Evolutionary conservation across 2,797 vertebrate genomes (phyloP), one percentile per base, ranked within the genome.

Genomic region (Liasis olivaceus): DNA sequence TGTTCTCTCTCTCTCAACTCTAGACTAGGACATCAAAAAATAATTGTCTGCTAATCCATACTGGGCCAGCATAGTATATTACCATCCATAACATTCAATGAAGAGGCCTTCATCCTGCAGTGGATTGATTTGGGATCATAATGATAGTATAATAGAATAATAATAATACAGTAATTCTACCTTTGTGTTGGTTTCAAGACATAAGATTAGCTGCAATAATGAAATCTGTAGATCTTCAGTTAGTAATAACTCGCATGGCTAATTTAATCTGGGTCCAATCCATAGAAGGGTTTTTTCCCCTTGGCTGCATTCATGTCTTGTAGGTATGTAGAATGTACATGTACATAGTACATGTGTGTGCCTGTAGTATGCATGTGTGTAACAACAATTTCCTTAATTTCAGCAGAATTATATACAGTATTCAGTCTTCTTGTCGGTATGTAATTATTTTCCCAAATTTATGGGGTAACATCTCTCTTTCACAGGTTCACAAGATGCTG

Each of bases 401-500:
- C 64, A 60, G 36, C n/a, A n/a, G 12, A 13, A 51, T 58, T 26
- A 56, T 66, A 11, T 26, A 22, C 36, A 28, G 87, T 1, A 8
- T 28, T 14, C 14, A 9, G 9, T 3, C 6, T 12, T 59, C 1
- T 89, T 3, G 42, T 86, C 5, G 51, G 28, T 3, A 3, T 0
- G 31, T 6, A 13, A 12, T 4, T 59, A 20, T 36, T 64, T 84
- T 8, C 20, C 28, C n/a, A 81, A 17, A 42, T 8, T 0, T 13
- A 87, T 24, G 20, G 17, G 84, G 36, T 81, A 2, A 85, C n/a
- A 15, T 1, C 24, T 95, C 5, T 97, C 94, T 77, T 81, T 97
- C 81, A 24, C 90, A 99, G 99, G 98, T 87, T 99, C 99, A 84
- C 99, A 99, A 96, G 99, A 99, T 96, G 98, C 98, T 51, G 99